A percentile compares a stretch with the other conserved stretches of the same genome.
Evolutionary conservation across 2,113 vertebrate genomes (phyloP).

Genomic region (Fulica atra): DNA sequence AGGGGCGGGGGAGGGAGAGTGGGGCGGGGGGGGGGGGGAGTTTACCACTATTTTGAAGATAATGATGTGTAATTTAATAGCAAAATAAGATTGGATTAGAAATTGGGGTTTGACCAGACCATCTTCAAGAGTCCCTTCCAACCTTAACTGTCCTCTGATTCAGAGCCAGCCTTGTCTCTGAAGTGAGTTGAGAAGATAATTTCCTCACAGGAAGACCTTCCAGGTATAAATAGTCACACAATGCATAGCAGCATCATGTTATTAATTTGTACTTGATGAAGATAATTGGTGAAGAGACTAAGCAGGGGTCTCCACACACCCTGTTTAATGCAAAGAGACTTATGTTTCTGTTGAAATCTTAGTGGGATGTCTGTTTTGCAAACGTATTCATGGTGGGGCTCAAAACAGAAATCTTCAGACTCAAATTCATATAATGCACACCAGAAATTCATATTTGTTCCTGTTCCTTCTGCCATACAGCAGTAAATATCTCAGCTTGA

Average conservation of each 20-base stretch:
- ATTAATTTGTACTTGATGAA: not conserved
- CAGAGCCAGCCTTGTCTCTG: not conserved
- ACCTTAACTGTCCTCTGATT: not conserved
- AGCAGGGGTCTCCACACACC: not conserved
- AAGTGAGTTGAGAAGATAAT: not conserved
- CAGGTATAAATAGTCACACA: not conserved
- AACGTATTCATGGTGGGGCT: not conserved
- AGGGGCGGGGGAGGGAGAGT: too few relatives aligned
- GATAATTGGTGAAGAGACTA: not conserved
- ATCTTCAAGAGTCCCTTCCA: not conserved
- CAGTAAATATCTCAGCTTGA: not conserved
- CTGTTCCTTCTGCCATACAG: not conserved
- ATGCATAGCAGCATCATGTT: not conserved
- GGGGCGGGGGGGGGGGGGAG: too few relatives aligned
- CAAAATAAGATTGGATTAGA: not conserved
- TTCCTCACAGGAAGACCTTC: not conserved
- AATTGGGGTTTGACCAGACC: not conserved
- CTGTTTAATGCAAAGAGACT: not conserved
- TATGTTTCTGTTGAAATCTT: not conserved
- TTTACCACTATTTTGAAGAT: not conserved
- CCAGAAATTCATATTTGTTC: slow-evolving; percentile 1
- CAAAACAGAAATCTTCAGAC: not conserved
- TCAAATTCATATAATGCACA: slow-evolving; percentile 3
- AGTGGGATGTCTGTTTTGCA: not conserved
- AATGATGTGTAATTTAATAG: not conserved